Base-by-base conservation (phyloP, 1,140 invertebrate species). In the Brachionus sp. region DNA sequence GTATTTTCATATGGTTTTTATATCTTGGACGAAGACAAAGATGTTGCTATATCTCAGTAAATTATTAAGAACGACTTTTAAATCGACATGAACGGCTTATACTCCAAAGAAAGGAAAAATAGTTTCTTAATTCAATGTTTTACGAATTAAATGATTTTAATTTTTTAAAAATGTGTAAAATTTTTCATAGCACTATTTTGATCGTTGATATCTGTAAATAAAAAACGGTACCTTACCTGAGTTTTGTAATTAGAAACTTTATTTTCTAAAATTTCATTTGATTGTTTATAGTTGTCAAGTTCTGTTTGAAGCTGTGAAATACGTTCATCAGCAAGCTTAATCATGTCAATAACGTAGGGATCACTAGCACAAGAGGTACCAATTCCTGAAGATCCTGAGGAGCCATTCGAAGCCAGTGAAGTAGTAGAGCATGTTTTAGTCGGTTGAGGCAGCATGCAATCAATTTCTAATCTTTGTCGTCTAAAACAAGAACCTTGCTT, bases 401-500 rank as follows among this genome's bases (percentile, higher is more conserved):
- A 57, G 9, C 50, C 50, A 57, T 57, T 57, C 6, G 62, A 29
- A 10, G 66, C 29, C 23, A 66, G 39, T 16, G 83, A 80, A 25
- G 68, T 80, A 62, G 80, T 84, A 7, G 84, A 83, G 3, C 84
- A 83, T 57, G 85, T 84, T 29, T 85, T 64, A 13, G 44, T 33
- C 7, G 44, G 12, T 10, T 85, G 84, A 2, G 88, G 88, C 16
- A 89, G 84, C 46, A 86, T 86, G 25, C 84, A 85, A 84, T 89
- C 88, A 35, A 89, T 87, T 53, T 88, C 87, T 87, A 89, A 88
- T 2, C 88, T 85, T 84, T 89, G 88, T 19, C 88, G 85, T 33
- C 88, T 84, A 84, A 89, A 89, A 87, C 88, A 77, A 86, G 87
- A 88, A 10, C 33, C 66, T 70, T 70, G 66, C 16, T 70, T 70